Conservation (phyloP, 2,888 invertebrate genomes). For the Automeris io region DNA sequence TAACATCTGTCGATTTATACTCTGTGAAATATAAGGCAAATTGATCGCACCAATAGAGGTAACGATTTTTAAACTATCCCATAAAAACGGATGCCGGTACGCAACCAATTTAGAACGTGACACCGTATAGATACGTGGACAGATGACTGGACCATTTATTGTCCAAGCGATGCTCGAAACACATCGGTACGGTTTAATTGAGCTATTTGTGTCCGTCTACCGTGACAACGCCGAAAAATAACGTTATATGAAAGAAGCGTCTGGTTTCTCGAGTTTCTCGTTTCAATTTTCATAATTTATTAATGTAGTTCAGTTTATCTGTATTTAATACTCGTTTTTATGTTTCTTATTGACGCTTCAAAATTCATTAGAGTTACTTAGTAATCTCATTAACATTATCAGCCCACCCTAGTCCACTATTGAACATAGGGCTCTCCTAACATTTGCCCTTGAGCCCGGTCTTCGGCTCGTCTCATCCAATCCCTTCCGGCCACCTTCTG, state of each 20-base stretch:
- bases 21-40: constrained; percentile 27
- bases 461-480: too few species aligned
- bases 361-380: too few species aligned
- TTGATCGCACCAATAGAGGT: constrained; percentile 32
- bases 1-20: constrained; percentile 9
- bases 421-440: too few species aligned
- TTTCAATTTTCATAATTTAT: too few species aligned
- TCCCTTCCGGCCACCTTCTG: too few species aligned
- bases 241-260: constrained; percentile 39
- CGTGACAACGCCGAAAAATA: constrained; percentile 46
- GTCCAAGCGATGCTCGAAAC: constrained; percentile 36
- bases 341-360: too few species aligned
- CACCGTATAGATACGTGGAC: constrained; percentile 44
- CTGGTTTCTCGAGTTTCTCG: too few species aligned
- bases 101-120: constrained; percentile 61
- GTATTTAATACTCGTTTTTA: too few species aligned
- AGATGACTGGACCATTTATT: constrained; percentile 37
- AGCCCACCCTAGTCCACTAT: too few species aligned
- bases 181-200: constrained; percentile 57
- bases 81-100: constrained; percentile 37
- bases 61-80: constrained; percentile 28
- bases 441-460: too few species aligned
- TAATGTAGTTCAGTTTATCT: too few species aligned
- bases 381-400: too few species aligned
- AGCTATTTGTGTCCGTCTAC: constrained; percentile 63